Evolutionary conservation across 1,140 invertebrate genomes (phyloP).

Genomic region (Manduca sexta): DNA sequence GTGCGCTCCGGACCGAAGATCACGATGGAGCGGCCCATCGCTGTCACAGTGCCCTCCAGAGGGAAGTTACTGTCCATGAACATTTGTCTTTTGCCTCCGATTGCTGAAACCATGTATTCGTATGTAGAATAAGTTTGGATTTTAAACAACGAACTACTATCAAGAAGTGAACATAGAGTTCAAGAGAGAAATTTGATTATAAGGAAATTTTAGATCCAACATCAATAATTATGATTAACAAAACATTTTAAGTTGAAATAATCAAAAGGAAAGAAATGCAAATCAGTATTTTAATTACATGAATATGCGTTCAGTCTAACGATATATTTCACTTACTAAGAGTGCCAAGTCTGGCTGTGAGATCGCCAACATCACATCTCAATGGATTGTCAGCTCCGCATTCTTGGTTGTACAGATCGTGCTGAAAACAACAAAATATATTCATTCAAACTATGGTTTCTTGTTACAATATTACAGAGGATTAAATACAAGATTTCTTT

Average conservation of each 20-base stretch:
- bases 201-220: too few relatives aligned
- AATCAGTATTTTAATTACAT: not conserved
- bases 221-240: too few relatives aligned
- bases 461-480: too few relatives aligned
- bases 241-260: too few relatives aligned
- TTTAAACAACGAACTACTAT: too few relatives aligned
- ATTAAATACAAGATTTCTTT: too few relatives aligned
- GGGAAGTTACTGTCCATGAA: conserved; percentile 92
- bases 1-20: conserved; percentile 85
- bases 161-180: too few relatives aligned
- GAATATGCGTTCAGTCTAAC: not conserved
- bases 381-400: conserved; percentile 90
- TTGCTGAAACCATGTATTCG: conserved; percentile 53
- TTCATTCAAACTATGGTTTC: too few relatives aligned
- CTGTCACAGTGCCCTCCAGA: conserved; percentile 82
- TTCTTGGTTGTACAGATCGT: conserved; percentile 89
- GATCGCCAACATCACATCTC: conserved; percentile 94
- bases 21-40: conserved; percentile 89
- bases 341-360: conserved; percentile 87
- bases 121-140: too few relatives aligned
- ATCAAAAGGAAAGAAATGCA: not conserved
- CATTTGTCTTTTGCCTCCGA: conserved; percentile 85
- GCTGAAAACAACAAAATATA: conserved; percentile 59
- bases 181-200: too few relatives aligned
- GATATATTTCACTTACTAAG: conserved; percentile 71